Base-by-base conservation (phyloP, 2,113 vertebrate species). In the Benitochromis conjunctus region DNA sequence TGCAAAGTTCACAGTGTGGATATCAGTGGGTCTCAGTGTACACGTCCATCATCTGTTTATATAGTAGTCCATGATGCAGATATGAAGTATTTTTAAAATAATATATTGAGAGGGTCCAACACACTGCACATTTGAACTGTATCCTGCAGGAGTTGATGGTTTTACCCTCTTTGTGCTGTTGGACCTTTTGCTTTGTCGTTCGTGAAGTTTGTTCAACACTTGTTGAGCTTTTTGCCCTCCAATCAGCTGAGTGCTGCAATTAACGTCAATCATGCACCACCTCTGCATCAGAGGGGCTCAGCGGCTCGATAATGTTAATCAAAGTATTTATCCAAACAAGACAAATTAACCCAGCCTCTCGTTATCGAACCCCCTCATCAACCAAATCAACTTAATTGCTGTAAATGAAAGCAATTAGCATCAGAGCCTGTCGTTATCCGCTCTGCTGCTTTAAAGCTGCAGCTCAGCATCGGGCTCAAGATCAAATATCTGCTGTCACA, bases 261-360 rank as follows among this genome's bases (percentile, higher is more conserved):
- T 88, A 88, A 34, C 1, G 2, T 80, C 87, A 88, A 62, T 82
- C 77, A 64, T 7, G 38, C 41, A 2, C n/a, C 81, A 34, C 14
- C 81, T 66, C 82, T 6, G 79, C 54, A 85, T 83, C 77, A 60
- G 62, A 2, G 64, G 51, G 55, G 79, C 64, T 62, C 81, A 56
- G 31, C 10, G 5, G 69, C 78, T 64, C 41, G 1, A 2, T 7
- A 18, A 62, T 4, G 41, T 64, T 88, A 86, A 91, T 88, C 14
- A 90, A 31, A 66, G 81, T 91, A 83, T 93, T 94, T 87, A 89
- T 86, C 84, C 71, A 89, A 85, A 92, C 13, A 71, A 83, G 58
- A 64, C 80, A 16, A 91, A 91, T 92, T 85, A 88, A 84, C 83
- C 14, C 80, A 71, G 53, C 80, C 54, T 7, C 92, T 89, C 24